Conservation (phyloP, 64 coral and sea anemone genomes). For the Astreopora myriophthalma region DNA sequence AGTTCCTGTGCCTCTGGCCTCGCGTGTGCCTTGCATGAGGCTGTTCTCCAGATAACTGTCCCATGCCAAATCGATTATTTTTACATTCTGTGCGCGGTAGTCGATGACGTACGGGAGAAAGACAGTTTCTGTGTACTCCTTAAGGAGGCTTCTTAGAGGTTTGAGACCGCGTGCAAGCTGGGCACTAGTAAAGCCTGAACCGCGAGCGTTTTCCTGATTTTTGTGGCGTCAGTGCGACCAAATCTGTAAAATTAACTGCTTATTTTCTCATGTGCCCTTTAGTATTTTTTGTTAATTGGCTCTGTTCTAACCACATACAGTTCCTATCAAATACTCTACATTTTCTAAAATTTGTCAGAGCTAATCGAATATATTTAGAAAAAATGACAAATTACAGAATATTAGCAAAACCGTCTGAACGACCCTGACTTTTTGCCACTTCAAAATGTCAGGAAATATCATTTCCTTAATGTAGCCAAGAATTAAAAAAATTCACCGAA, state of each 20-base stretch:
- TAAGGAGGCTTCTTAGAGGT: not conserved
- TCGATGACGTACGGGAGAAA: not conserved
- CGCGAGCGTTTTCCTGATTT: too few relatives aligned
- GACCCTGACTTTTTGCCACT: not conserved
- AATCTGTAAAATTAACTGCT: too few relatives aligned
- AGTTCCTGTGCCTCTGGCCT: conserved; percentile 40
- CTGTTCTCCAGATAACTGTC: conserved; percentile 53
- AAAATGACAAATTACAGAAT: conserved; percentile 13
- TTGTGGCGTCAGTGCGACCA: too few relatives aligned
- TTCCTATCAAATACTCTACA: not conserved
- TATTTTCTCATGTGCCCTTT: too few relatives aligned
- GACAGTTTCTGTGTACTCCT: conserved; percentile 29
- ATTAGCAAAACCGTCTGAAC: not conserved
- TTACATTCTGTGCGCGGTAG: not conserved
- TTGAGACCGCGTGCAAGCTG: too few relatives aligned
- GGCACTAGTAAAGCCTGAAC: too few relatives aligned
- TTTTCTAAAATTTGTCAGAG: not conserved
- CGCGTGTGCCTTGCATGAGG: conserved; percentile 47
- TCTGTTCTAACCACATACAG: too few relatives aligned
- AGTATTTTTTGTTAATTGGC: too few relatives aligned
- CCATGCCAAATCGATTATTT: conserved; percentile 58
- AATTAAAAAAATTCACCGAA: not conserved
- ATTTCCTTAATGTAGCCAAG: conserved; percentile 2
- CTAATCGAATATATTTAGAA: not conserved
- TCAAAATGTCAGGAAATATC: not conserved